phyloP scores from a whole-genome alignment of 2,888 invertebrate genomes.

The Megalurothrips usitatus region DNA sequence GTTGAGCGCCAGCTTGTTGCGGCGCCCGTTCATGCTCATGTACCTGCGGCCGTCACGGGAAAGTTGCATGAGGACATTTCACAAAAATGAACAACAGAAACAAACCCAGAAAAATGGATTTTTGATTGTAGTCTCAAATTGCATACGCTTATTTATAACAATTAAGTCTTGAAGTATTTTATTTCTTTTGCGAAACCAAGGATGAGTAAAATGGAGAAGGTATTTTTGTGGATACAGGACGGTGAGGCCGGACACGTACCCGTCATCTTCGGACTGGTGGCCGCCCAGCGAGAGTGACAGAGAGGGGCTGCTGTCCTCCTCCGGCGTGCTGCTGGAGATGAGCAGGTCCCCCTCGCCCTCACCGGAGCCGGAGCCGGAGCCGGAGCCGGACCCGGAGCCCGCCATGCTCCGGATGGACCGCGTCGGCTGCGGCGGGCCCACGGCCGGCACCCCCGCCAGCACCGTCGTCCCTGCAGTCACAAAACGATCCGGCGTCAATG shows the following conservation, averaged over 20 bases:
- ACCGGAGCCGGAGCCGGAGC: conserved; percentile 41
- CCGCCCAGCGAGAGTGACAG: conserved; percentile 46
- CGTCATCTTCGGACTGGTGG: conserved; percentile 85
- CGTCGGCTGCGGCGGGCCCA: conserved; percentile 40
- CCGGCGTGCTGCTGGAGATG: conserved; percentile 46
- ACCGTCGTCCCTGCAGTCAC: conserved; percentile 42
- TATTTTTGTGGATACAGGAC: too few relatives aligned
- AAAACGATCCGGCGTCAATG: neutral
- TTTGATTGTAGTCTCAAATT: too few relatives aligned
- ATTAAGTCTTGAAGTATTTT: too few relatives aligned
- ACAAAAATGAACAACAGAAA: neutral
- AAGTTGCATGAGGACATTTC: too few relatives aligned
- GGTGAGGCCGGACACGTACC: too few relatives aligned
- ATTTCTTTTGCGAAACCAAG: too few relatives aligned
- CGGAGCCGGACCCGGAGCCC: conserved; percentile 34
- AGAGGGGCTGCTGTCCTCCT: conserved; percentile 65
- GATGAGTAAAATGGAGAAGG: too few relatives aligned
- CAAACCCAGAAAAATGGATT: too few relatives aligned
- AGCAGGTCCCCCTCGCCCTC: conserved; percentile 34
- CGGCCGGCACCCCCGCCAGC: conserved; percentile 43
- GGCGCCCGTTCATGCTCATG: conserved; percentile 87
- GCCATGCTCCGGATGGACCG: conserved; percentile 15
- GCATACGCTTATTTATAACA: too few relatives aligned
- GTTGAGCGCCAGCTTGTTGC: conserved; percentile 66
- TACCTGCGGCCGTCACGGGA: conserved; percentile 50